Evolutionary conservation across 2,888 invertebrate species (phyloP), one percentile per base, ranked within the genome.

Genomic region (Unio pictorum): DNA sequence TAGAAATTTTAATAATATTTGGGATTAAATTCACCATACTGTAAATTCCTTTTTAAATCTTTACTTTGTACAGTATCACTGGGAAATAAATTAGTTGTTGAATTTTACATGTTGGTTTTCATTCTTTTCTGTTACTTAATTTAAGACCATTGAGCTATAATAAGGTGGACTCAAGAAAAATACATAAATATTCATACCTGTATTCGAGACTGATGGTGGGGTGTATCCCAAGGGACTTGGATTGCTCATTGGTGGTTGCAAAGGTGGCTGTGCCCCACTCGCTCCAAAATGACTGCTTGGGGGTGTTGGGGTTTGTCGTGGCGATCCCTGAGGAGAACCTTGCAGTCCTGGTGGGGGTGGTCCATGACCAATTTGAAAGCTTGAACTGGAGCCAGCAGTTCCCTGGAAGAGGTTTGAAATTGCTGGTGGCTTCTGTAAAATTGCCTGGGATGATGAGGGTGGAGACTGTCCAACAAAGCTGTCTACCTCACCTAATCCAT

Each of bases 381-480:
- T 87, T 63, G 67, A 61, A 23, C 67, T 61, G 23, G 68, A 70
- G 62, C 57, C 59, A 18, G 72, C 59, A 30, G 79, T 59, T 67
- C 69, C 75, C 61, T 79, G 71, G 67, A 78, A 79, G 23, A 78
- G 66, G 55, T 72, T 55, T 26, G 68, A 69, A 26, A 74, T 30
- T 23, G 71, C 59, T 55, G 67, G 61, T 55, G 17, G 72, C 20
- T 67, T 72, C 68, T 18, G 66, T n/a, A 18, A 60, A 3, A 18
- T 26, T n/a, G 66, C 66, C 69, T 57, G n/a, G n/a, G 61, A 55
- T 54, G 69, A 23, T n/a, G 58, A 4, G 8, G 81, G 80, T 26
- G 86, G 83, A 54, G 80, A 77, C 74, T 89, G 89, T 20, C 89
- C 89, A 58, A 89, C 84, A 84, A 89, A 89, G 76, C 87, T 88